Evolutionary conservation across 1,140 invertebrate species (phyloP).

Genomic region (Phymorhynchus buccinoides): DNA sequence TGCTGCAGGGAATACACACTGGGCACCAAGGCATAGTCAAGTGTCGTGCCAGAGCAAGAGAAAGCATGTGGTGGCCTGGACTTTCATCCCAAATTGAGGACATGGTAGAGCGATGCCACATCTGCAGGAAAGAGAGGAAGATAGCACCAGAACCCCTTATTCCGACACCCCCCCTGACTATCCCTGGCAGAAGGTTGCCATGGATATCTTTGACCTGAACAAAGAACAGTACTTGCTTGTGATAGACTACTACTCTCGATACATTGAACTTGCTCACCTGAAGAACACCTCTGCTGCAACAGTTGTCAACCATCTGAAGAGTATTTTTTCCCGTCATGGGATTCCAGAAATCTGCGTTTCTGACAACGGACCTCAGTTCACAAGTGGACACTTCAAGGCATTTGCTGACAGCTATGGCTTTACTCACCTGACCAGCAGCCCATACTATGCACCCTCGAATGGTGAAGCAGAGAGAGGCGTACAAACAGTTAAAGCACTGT

Average conservation of each 20-base stretch:
- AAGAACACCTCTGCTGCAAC: slow-evolving; percentile 10
- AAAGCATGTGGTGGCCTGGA: background rate
- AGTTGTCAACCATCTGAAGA: slow-evolving; percentile 39
- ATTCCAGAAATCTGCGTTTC: background rate
- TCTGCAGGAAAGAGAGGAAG: background rate
- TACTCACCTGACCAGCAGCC: slow-evolving; percentile 5
- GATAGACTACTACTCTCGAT: slow-evolving; percentile 48
- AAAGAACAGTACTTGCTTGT: slow-evolving; percentile 44
- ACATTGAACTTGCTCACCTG: slow-evolving; percentile 46
- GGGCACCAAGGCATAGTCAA: background rate
- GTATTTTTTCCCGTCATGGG: slow-evolving; percentile 62
- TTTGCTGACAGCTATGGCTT: background rate
- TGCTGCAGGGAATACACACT: background rate
- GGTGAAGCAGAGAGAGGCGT: background rate
- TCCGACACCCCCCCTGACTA: background rate
- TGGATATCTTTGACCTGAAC: slow-evolving; percentile 45
- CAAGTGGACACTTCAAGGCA: background rate
- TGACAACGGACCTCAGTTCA: background rate
- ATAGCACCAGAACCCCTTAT: background rate
- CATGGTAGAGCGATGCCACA: background rate
- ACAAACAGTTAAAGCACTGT: slow-evolving; percentile 2
- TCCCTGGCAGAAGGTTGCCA: slow-evolving; percentile 45
- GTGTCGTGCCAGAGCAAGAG: background rate
- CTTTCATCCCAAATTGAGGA: background rate
- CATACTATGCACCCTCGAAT: background rate